Base-by-base conservation (phyloP, 2,797 vertebrate species). In the Silurus lanzhouensis region DNA sequence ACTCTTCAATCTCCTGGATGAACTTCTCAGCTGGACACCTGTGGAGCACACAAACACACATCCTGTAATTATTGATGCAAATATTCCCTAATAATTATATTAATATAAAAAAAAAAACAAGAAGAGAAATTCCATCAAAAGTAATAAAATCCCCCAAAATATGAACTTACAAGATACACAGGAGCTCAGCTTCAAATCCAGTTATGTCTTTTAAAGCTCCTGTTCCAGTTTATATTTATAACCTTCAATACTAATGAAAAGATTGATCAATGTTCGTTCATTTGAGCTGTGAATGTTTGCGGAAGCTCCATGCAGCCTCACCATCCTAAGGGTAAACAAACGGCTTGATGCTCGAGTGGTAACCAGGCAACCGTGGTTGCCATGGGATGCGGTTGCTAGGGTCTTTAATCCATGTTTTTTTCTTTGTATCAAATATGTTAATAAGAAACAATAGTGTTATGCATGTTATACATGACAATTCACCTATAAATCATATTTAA, bases 351-450 rank as follows among this genome's bases (percentile, higher is more conserved):
- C 89, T 90, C 83, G 74, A 87, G 19, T 46, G 22, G 94, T 95
- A 89, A 88, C 94, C 90, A 76, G 90, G 93, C 61, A 93, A 94
- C 93, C 79, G 90, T 58, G 1, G 96, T 96, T 95, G 93, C 95
- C 87, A 94, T 67, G 92, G 89, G 92, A 95, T 94, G 94, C 94
- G 1, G 95, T 95, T 92, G 94, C 92, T 91, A 93, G 84, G 95
- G 87, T 9, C 27, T 63, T 48, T n/a, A 38, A 38, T 61, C 68
- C 17, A 20, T 44, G 38, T 20, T 38, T 31, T 72, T 27, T 15
- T n/a, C n/a, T 64, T 7, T 44, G 6, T 13, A 20, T 4, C 12
- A 6, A 31, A 63, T 1, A 63, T n/a, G 0, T 77, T 2, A 20
- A 10, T 44, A 20, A 2, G 22, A 1, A 44, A 44, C 0, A 38